Evolutionary conservation across 37 sponge, comb jelly and placozoan species (phyloP).

Genomic region (Theonella swinhoei): DNA sequence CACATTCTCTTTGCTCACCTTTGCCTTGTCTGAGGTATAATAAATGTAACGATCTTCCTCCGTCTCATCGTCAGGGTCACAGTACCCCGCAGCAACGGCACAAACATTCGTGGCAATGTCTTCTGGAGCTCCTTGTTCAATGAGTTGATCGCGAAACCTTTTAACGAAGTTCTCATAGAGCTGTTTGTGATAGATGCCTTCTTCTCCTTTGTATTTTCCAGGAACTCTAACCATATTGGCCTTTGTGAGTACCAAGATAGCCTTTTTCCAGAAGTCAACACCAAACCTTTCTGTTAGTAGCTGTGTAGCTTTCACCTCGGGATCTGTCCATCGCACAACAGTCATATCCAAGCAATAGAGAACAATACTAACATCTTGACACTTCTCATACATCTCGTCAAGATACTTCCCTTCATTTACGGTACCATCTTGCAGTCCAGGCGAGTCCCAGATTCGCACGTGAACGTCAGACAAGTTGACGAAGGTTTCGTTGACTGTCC

Average conservation of each 20-base stretch:
- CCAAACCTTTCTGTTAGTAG: constrained; percentile 2
- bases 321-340: neutral
- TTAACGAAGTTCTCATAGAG: neutral
- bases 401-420: neutral
- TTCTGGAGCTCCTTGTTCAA: neutral
- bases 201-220: neutral
- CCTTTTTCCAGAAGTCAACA: neutral
- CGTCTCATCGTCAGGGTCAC: neutral
- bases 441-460: constrained; percentile 2
- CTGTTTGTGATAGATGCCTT: neutral
- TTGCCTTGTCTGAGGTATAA: constrained; percentile 8
- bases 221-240: constrained; percentile 9
- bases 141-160: neutral
- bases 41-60: constrained; percentile 1
- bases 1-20: neutral
- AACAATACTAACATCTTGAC: neutral
- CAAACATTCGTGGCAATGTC: neutral
- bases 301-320: neutral
- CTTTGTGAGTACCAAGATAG: neutral
- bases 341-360: constrained; percentile 34
- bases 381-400: neutral
- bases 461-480: neutral
- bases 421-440: constrained; percentile 18
- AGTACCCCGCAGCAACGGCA: neutral
- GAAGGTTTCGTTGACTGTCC: neutral